phyloP scores from a whole-genome alignment of 2,888 invertebrate genomes.

The Cephus spinipes region DNA sequence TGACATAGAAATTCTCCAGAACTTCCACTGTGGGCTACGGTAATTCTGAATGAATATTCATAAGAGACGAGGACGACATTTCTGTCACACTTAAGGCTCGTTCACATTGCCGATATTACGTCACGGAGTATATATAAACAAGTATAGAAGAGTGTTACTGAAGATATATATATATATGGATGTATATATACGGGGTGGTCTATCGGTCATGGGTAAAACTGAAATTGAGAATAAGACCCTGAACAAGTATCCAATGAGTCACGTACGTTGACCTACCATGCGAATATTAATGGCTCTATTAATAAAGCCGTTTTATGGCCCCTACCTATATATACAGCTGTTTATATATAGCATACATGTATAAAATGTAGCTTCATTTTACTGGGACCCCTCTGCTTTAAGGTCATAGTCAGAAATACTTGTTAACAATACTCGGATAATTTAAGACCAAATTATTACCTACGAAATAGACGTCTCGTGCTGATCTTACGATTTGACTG shows the following conservation, averaged over 20 bases:
- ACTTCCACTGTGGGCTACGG: slow-evolving; percentile 4
- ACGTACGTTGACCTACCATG: slow-evolving; percentile 28
- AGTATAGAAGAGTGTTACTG: not conserved
- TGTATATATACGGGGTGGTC: not conserved
- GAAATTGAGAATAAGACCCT: not conserved
- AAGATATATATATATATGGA: not conserved
- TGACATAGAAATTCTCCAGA: not conserved
- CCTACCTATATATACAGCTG: not conserved
- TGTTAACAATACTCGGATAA: not conserved
- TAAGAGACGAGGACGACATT: slow-evolving; percentile 34
- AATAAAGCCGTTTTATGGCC: slow-evolving; percentile 16
- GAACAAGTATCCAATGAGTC: slow-evolving; percentile 25
- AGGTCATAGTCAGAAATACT: not conserved
- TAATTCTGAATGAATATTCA: slow-evolving; percentile 51
- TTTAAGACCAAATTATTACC: not conserved
- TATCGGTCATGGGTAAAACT: not conserved
- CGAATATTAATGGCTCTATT: slow-evolving; percentile 41
- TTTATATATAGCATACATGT: not conserved
- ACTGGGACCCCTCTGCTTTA: not conserved
- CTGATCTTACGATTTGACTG: not conserved
- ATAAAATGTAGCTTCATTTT: not conserved
- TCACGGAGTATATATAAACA: slow-evolving; percentile 11
- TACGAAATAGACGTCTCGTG: not conserved
- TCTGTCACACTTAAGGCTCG: slow-evolving; percentile 43
- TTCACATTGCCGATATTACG: slow-evolving; percentile 26